Evolutionary conservation across 1,140 invertebrate genomes (phyloP), one percentile per base, ranked within the genome.

Genomic region (Psilanteris sp.): DNA sequence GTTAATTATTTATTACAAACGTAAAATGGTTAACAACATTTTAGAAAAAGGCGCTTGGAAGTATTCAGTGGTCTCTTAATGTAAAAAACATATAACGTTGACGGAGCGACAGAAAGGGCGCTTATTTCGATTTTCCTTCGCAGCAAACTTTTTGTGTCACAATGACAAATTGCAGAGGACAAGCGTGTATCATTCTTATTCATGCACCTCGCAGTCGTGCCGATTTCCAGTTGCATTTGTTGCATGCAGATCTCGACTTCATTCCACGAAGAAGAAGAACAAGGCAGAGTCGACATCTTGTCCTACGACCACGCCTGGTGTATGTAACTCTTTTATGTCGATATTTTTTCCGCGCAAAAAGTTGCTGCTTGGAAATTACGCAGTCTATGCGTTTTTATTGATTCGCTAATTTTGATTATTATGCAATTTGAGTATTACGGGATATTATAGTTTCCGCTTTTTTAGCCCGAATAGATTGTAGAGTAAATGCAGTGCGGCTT

Each of bases 271-370:
- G 81, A 81, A 81, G 79, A 80, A 61, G 72, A 71, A 44, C 46
- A 77, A 72, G 18, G 18, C 18, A 5, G 5, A 71, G 61, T 52
- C 66, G 59, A 77, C 78, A 83, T 83, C 82, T 83, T 79, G 81
- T 81, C 80, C 77, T 82, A 80, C 72, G 75, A 79, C 82, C 79
- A 81, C 80, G 81, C 80, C 77, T 82, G 79, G 75, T 44, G 72
- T 74, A 72, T 73, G 70, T 72, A 71, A 73, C 44, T 66, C 66
- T 57, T 70, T 62, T 79, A 66, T 67, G 61, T 59, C 29, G 67
- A 54, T 54, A 75, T 76, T 79, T 73, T 78, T 78, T 73, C 11
- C 44, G 7, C 27, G 39, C 22, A 54, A 59, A 36, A 73, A 66
- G 34, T 6, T 13, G 9, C 9, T 22, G 8, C 22, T 39, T 34